Base-by-base conservation (phyloP, 1,140 invertebrate genomes). In the Pentalonia nigronervosa region DNA sequence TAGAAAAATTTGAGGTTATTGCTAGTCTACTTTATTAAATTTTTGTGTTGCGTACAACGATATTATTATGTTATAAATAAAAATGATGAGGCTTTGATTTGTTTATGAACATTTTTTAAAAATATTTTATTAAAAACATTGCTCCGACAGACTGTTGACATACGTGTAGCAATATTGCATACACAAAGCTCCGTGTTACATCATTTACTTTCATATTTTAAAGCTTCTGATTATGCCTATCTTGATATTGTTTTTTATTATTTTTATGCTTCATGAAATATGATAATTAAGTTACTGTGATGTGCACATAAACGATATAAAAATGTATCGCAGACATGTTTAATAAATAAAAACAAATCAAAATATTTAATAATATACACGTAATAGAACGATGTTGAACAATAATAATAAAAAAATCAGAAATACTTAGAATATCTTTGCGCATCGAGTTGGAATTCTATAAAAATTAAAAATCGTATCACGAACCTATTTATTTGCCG, bases 81-180 rank as follows among this genome's bases (percentile, higher is more conserved):
- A 81, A 17, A 41, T 30, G 84, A 30, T 11, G 84, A 87, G 4
- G 11, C 17, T 87, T 87, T 56, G 50, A 56, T 56, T 89, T 89
- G 2, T 34, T 34, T 50, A 48, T 48, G 6, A 48, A 50, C 30
- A 48, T 25, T 23, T 41, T 56, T 56, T 56, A 36, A 25, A 89
- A 89, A 53, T 53, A 36, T 36, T 89, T 36, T 53, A 88, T 23
- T 88, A 48, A 56, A 36, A 56, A 56, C 34, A 34, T 89, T 41
- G 48, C 9, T 25, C 50, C 41, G 50, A 23, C 87, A 56, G 50
- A 36, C 48, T 48, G 30, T 50, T 88, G 34, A 89, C 48, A 25
- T 56, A 56, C 9, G 45, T 36, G 87, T 89, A 89, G 48, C 34
- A 56, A 89, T 89, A 88, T 88, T 88, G 87, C 87, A 53, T 88